phyloP scores from a whole-genome alignment of 2,888 invertebrate species.

The Eupithecia tripunctaria region DNA sequence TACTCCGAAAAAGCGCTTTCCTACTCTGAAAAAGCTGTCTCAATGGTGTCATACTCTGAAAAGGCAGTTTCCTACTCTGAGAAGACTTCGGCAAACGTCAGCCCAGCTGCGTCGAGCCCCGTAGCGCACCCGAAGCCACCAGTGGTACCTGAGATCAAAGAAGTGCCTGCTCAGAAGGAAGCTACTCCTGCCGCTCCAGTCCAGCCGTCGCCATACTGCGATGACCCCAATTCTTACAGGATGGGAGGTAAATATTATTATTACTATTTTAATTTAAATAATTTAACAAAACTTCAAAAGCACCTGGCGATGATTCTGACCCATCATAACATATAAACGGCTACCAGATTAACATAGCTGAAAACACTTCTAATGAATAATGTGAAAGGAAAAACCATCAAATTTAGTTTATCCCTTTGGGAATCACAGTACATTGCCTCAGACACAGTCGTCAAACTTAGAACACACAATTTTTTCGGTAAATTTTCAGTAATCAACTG shows the following conservation, averaged over 20 bases:
- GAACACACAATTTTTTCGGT: background rate
- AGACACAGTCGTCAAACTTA: too few relatives aligned
- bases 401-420: background rate
- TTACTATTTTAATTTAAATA: background rate
- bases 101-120: constrained; percentile 51
- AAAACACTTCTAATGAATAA: too few relatives aligned
- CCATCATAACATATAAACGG: background rate
- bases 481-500: too few relatives aligned
- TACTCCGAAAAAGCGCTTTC: constrained; percentile 56
- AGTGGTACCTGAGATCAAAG: constrained; percentile 44
- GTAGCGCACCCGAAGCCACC: constrained; percentile 50
- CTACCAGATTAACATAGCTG: background rate
- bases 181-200: constrained; percentile 68
- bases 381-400: background rate
- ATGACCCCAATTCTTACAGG: constrained; percentile 88
- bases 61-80: constrained; percentile 52
- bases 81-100: constrained; percentile 70
- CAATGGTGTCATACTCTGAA: constrained; percentile 47
- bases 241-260: constrained; percentile 86
- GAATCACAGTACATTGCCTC: background rate
- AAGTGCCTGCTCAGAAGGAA: constrained; percentile 58
- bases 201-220: constrained; percentile 80
- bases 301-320: background rate
- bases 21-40: constrained; percentile 55
- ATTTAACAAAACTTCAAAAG: background rate